Conservation (phyloP, 1,140 invertebrate species). For the Agrypnia vestita region DNA sequence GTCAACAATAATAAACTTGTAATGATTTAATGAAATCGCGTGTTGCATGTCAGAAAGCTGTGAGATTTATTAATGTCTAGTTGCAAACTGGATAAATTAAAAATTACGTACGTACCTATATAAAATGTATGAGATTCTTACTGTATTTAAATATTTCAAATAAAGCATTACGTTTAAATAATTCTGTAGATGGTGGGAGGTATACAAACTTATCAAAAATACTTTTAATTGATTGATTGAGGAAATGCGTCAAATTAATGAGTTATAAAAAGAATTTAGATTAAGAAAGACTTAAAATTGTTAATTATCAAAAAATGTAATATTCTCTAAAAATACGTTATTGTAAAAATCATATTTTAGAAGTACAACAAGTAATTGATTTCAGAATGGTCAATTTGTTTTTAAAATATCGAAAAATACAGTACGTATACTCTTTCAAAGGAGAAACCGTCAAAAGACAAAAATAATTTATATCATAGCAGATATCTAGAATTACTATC, state of each 20-base stretch:
- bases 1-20: no score
- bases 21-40: no score
- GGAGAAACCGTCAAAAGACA: background rate
- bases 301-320: background rate
- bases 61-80: no score
- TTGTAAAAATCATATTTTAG: no score
- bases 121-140: no score
- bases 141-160: background rate
- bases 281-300: background rate
- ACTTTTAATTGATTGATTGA: background rate
- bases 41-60: no score
- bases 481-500: no score
- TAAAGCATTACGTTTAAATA: background rate
- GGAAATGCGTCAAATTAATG: background rate
- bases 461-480: no score
- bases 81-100: no score
- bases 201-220: background rate
- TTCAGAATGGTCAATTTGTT: constrained; percentile 8
- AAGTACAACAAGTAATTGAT: background rate
- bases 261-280: background rate
- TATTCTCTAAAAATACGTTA: background rate
- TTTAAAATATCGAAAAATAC: constrained; percentile 25
- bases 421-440: constrained; percentile 13
- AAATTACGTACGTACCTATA: no score
- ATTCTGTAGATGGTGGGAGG: background rate